Conservation (phyloP, 2,888 invertebrate genomes). For the Platycheirus albimanus region DNA sequence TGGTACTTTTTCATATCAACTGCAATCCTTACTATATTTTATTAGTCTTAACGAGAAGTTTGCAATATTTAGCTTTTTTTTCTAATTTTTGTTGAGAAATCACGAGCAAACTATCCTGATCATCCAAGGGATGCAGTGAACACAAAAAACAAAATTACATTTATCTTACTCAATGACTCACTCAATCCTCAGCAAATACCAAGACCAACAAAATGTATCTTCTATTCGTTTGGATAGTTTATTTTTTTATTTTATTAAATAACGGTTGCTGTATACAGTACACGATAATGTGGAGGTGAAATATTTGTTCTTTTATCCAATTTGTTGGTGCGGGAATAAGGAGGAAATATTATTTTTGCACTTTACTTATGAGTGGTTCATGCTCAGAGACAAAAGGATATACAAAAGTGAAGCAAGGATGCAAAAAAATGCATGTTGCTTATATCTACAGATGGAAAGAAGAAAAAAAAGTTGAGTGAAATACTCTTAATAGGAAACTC, state of each 20-base stretch:
- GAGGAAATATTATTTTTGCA: not conserved
- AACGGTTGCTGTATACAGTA: no score
- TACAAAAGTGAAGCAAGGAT: not conserved
- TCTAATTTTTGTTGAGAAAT: not conserved
- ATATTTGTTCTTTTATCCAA: not conserved
- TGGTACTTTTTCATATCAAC: not conserved
- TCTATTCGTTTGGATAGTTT: no score
- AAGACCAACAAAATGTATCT: not conserved
- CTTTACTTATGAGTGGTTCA: constrained; percentile 1
- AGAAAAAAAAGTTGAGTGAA: not conserved
- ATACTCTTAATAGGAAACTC: not conserved
- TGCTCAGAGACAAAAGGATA: constrained; percentile 21
- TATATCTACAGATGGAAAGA: not conserved
- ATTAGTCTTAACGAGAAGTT: not conserved
- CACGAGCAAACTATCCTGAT: not conserved
- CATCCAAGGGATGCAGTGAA: not conserved
- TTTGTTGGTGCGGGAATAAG: not conserved
- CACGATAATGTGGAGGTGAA: no score
- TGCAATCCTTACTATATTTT: not conserved
- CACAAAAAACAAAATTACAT: not conserved
- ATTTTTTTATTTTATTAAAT: not conserved
- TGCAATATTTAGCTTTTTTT: not conserved
- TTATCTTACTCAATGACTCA: not conserved
- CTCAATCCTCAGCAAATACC: not conserved
- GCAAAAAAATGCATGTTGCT: constrained; percentile 5